Base-by-base conservation (phyloP, 2,888 invertebrate genomes). In the Bombylius major region DNA sequence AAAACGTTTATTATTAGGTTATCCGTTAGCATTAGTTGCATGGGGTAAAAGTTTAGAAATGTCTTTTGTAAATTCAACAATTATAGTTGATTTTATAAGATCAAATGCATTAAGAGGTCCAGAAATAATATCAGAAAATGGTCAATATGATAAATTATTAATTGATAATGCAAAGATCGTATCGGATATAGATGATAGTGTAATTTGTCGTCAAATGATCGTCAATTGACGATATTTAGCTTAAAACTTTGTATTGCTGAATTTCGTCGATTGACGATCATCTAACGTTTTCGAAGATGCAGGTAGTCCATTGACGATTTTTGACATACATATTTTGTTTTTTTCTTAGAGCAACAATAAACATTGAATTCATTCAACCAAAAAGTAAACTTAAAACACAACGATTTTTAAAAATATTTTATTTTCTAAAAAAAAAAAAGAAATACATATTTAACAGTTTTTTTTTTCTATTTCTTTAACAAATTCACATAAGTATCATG, bases 401-500 rank as follows among this genome's bases (percentile, higher is more conserved):
- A 23, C 23, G 23, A 23, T 23, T 23, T 23, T 23, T 2, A 23
- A 23, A 23, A 23, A 23, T 2, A 23, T 23, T 23, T 23, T 23
- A 1, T 23, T 23, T 23, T 23, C 23, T 23, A 23, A 23, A 23
- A 23, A 23, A 1, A 3, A 23, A 23, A 23, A 23, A n/a, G n/a
- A n/a, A 23, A 23, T 23, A 23, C 3, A 23, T 23, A 23, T 23
- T 23, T 23, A 23, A 23, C 23, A 23, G n/a, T 47, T 33, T 47
- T 47, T 31, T 47, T 50, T 39, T 48, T 63, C 72, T 77, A 86
- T 76, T 80, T 83, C 70, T 90, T 93, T 45, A 97, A 76, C 55
- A 96, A 85, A 73, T 92, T 86, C 63, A 97, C 89, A 71, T 98
- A 98, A 3, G 94, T 93, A 70, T 97, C 87, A 70, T 92, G 82